These are phyloP conservation scores for Pedionomus torquatus DNA, from an alignment of 2,113 vertebrate species.

Conservation along the genomic window DNA sequence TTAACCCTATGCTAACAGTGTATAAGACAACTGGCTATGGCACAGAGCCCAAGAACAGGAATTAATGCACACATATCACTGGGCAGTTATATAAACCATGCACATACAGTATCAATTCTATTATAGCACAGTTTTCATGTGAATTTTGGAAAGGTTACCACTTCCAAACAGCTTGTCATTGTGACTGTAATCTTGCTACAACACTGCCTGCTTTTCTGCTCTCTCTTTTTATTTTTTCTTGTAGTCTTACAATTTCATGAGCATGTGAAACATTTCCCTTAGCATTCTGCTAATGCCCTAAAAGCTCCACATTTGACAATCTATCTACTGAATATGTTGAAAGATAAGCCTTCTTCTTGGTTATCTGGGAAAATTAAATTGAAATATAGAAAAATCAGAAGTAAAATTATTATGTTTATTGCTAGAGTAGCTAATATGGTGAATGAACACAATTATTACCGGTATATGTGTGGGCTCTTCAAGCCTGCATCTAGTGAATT, in stretches of 20 bases:
- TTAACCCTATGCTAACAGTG: neutral
- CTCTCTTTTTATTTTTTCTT: neutral
- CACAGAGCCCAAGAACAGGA: neutral
- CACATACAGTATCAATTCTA: neutral
- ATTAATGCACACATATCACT: neutral
- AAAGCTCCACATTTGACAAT: neutral
- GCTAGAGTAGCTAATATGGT: neutral
- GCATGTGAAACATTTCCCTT: neutral
- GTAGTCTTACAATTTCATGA: neutral
- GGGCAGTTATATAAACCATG: neutral
- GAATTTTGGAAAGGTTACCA: neutral
- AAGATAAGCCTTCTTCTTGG: neutral
- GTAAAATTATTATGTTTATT: neutral
- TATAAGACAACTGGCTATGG: neutral
- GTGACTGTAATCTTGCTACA: neutral
- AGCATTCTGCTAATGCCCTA: neutral
- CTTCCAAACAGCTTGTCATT: neutral
- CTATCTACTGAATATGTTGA: neutral
- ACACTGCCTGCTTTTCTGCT: neutral
- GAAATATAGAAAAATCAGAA: neutral
- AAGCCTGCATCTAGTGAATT: neutral
- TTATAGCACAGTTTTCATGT: neutral
- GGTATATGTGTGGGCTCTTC: neutral
- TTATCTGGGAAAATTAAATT: neutral
- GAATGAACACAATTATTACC: neutral